These are phyloP conservation scores for Drosophila pseudoobscura DNA, from an alignment of 1,140 invertebrate species.

Conservation along the genomic window DNA sequence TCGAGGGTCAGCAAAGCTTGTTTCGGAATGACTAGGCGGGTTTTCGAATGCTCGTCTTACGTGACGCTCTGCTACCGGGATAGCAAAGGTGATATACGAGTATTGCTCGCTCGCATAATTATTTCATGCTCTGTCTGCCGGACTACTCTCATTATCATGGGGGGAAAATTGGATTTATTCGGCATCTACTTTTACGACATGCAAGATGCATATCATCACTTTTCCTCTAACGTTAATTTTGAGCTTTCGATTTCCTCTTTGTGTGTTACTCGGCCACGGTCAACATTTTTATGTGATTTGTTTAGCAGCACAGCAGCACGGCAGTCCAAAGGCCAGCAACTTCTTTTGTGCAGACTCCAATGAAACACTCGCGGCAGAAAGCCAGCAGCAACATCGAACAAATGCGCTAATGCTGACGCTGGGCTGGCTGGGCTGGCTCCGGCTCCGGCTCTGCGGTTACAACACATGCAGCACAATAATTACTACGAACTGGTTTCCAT, in stretches of 20 bases:
- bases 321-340: background rate
- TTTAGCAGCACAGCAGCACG: background rate
- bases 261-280: slow-evolving; percentile 75
- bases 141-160: slow-evolving; percentile 7
- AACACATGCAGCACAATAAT: slow-evolving; percentile 68
- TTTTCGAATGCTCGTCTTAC: slow-evolving; percentile 53
- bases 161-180: slow-evolving; percentile 2
- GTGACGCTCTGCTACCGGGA: slow-evolving; percentile 40
- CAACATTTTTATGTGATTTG: slow-evolving; percentile 52
- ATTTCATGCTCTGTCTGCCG: slow-evolving; percentile 16
- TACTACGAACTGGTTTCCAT: slow-evolving; percentile 72
- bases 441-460: slow-evolving; percentile 34
- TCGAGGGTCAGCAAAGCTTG: slow-evolving; percentile 54
- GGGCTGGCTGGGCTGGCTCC: slow-evolving; percentile 16
- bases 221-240: slow-evolving; percentile 9
- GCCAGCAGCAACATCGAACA: slow-evolving; percentile 23
- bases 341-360: slow-evolving; percentile 12
- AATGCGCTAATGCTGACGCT: slow-evolving; percentile 48
- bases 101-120: background rate
- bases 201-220: background rate
- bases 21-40: slow-evolving; percentile 56
- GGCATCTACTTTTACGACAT: too few species aligned
- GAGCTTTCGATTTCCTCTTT: slow-evolving; percentile 36
- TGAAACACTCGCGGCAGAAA: slow-evolving; percentile 24
- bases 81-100: slow-evolving; percentile 37